Evolutionary conservation across 1,140 invertebrate genomes (phyloP), one percentile per base, ranked within the genome.

Genomic region (Danaus melanippus): DNA sequence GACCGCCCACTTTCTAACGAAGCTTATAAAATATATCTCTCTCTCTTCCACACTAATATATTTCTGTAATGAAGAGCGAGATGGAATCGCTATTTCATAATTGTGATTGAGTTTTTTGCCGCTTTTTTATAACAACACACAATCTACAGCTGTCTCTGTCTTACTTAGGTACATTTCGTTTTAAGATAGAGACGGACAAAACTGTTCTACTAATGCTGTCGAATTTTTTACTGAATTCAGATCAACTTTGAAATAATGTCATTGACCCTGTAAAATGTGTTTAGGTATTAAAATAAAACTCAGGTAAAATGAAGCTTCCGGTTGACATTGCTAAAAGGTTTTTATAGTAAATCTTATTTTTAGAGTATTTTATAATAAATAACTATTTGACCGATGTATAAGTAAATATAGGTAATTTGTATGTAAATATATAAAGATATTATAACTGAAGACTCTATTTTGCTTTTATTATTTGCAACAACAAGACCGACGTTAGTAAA

Each of bases 171-270:
- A 7, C 9, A 49, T 12, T n/a, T 10, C 21, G 15, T 11, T 15
- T 12, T 39, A 15, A 9, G 46, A 56, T 12, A 46, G 47, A 42
- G 42, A 48, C 10, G 41, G 46, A 47, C n/a, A 32, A 15, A 21
- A 32, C 32, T 12, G 44, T 45, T 39, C 42, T 10, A 45, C 43
- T 11, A 42, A 44, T 32, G 8, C 12, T 56, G 46, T 46, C 62
- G 55, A 57, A 63, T 65, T 78, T 76, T 79, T 77, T 78, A 69
- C 78, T 56, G 76, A 77, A 85, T 85, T 79, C 79, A 82, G 82
- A 84, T 78, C 79, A 77, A 76, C 62, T 74, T 74, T 74, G 67
- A 70, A 77, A 77, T 76, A 77, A 75, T 77, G 79, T 80, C 79
- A 62, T 70, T 80, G 82, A 82, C 71, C 82, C 57, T 60, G 41